Percentiles rank a stretch among this genome's conserved stretches.
Conservation (phyloP, 2,888 invertebrate genomes). For the Thymelicus lineola region DNA sequence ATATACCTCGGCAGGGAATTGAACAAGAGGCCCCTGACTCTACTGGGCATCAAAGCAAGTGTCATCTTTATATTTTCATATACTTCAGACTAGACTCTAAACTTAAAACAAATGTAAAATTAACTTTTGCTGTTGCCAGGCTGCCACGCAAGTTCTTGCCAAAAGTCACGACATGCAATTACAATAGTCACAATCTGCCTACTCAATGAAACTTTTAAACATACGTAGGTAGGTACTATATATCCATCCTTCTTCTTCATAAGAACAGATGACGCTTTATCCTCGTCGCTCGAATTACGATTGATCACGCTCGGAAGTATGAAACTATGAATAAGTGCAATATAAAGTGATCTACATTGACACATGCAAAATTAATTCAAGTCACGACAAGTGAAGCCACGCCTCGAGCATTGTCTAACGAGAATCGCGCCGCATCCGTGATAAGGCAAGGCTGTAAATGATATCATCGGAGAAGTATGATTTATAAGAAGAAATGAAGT, state of each 20-base stretch:
- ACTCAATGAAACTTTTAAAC: constrained; percentile 17
- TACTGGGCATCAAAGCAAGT: too few species aligned
- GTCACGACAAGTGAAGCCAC: constrained; percentile 74
- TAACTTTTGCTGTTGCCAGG: neutral
- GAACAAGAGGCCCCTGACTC: too few species aligned
- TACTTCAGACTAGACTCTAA: too few species aligned
- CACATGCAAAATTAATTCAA: constrained; percentile 74
- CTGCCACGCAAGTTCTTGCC: neutral
- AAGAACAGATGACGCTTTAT: constrained; percentile 7
- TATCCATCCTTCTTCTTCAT: constrained; percentile 18
- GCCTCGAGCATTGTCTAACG: constrained; percentile 74
- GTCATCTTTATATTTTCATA: too few species aligned
- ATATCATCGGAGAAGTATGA: constrained; percentile 64
- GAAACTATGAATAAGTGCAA: constrained; percentile 54
- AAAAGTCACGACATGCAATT: constrained; percentile 19
- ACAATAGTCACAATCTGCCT: constrained; percentile 14
- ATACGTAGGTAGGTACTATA: neutral
- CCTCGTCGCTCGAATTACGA: constrained; percentile 37
- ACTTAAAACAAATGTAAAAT: neutral
- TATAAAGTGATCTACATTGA: constrained; percentile 63
- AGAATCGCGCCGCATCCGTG: constrained; percentile 59
- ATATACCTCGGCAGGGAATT: too few species aligned
- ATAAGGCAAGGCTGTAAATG: constrained; percentile 62
- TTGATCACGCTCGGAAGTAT: constrained; percentile 74
- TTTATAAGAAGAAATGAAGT: constrained; percentile 43